A percentile compares a stretch with the other conserved stretches of the same genome.
phyloP scores from a whole-genome alignment of 2,888 invertebrate genomes.

The Palloptera scutellata region DNA sequence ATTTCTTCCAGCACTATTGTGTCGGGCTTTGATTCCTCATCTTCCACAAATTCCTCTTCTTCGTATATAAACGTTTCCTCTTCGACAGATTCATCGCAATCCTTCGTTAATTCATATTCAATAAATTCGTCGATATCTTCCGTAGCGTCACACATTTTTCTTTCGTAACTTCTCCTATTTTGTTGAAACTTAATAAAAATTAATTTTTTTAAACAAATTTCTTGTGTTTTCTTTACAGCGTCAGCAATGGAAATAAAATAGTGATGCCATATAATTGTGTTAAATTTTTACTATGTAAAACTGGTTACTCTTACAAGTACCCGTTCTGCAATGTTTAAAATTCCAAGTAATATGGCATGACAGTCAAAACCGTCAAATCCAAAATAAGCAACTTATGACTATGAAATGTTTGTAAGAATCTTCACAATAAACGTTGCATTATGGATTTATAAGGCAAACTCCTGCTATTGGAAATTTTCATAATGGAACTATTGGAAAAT shows the following conservation, averaged over 20 bases:
- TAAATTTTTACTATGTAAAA: too few relatives aligned
- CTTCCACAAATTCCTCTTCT: constrained; percentile 39
- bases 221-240: constrained; percentile 20
- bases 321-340: too few relatives aligned
- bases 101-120: constrained; percentile 48
- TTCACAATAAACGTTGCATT: too few relatives aligned
- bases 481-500: too few relatives aligned
- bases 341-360: too few relatives aligned
- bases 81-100: constrained; percentile 31
- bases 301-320: too few relatives aligned
- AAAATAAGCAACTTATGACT: too few relatives aligned
- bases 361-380: too few relatives aligned
- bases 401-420: too few relatives aligned
- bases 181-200: constrained; percentile 16
- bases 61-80: constrained; percentile 33
- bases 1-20: constrained; percentile 24
- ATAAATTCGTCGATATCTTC: constrained; percentile 53
- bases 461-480: too few relatives aligned
- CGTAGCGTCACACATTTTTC: constrained; percentile 39
- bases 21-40: constrained; percentile 33
- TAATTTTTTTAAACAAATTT: constrained; percentile 10
- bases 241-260: constrained; percentile 10
- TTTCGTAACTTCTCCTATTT: constrained; percentile 12
- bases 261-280: constrained; percentile 8
- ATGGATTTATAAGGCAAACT: too few relatives aligned